Evolutionary conservation across 2,888 invertebrate genomes (phyloP).

Genomic region (Podotricha telesiphe): DNA sequence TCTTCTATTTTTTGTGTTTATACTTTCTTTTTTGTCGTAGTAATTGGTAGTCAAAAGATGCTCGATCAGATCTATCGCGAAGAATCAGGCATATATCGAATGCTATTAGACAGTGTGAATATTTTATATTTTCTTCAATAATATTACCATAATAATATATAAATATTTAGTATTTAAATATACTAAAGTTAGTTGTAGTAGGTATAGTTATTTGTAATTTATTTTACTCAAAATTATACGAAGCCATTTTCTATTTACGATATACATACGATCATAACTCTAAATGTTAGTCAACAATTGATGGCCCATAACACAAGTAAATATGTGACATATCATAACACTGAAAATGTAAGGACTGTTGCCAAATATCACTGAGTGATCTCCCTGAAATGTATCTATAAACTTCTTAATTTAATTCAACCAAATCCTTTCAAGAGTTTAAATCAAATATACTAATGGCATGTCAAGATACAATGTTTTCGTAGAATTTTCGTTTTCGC

Average conservation of each 20-base stretch:
- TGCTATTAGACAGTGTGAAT: too few relatives aligned
- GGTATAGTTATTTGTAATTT: background rate
- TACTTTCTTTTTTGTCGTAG: too few relatives aligned
- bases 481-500: too few relatives aligned
- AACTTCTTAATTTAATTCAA: constrained; percentile 74
- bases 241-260: constrained; percentile 12
- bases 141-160: too few relatives aligned
- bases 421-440: constrained; percentile 53
- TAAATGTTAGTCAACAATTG: constrained; percentile 9
- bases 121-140: too few relatives aligned
- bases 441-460: constrained; percentile 31
- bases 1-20: too few relatives aligned
- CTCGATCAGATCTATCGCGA: too few relatives aligned
- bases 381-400: constrained; percentile 58
- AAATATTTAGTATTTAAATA: too few relatives aligned
- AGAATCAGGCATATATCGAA: too few relatives aligned
- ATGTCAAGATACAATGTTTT: constrained; percentile 25
- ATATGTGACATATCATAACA: constrained; percentile 21
- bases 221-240: background rate
- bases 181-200: too few relatives aligned
- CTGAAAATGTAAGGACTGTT: constrained; percentile 47
- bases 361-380: constrained; percentile 58
- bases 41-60: too few relatives aligned
- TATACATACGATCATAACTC: constrained; percentile 4
- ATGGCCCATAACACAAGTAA: constrained; percentile 4